Base-by-base conservation (phyloP, 2,888 invertebrate genomes). In the Dasypogon diadema region DNA sequence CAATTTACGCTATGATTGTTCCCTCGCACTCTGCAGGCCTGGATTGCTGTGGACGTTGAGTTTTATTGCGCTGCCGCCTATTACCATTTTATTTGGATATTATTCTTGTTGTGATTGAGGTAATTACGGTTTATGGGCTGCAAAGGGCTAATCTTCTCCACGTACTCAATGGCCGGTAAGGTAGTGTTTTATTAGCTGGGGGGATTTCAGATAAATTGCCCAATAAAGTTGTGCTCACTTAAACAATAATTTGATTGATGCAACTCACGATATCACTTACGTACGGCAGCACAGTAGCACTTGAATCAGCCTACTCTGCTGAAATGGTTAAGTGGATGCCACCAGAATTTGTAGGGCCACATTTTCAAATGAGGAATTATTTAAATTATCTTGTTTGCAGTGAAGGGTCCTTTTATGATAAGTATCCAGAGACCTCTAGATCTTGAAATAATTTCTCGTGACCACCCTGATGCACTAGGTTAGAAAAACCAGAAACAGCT, bases 51-150 rank as follows among this genome's bases (percentile, higher is more conserved):
- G 34, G 63, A 37, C 37, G 63, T 18, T 65, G 22, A 46, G 37
- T 65, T 65, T 65, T 65, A 65, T 65, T 65, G 22, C 65, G n/a
- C 14, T 26, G 60, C 46, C 24, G 22, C 65, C 65, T 48, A 65
- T 65, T 65, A 65, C 65, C 46, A 46, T 18, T 65, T 65, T 65
- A 65, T 65, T 65, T 46, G 42, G 65, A 46, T 65, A 65, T 65
- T 65, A 65, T 65, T 65, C 65, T 48, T 65, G 65, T 65, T 65
- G 65, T 65, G 65, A 65, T 65, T 65, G 65, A 24, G 65, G 65
- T 65, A 65, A 65, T 65, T 65, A 65, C 65, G 65, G 12, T 65
- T 65, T 65, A 65, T 65, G 46, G 48, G 10, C 65, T 65, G 65
- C 63, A 46, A 46, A 65, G 65, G 65, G 65, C 65, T 65, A 65